Base-by-base conservation (phyloP, 1,140 invertebrate genomes). In the Macrotrachela quadricornifera region DNA sequence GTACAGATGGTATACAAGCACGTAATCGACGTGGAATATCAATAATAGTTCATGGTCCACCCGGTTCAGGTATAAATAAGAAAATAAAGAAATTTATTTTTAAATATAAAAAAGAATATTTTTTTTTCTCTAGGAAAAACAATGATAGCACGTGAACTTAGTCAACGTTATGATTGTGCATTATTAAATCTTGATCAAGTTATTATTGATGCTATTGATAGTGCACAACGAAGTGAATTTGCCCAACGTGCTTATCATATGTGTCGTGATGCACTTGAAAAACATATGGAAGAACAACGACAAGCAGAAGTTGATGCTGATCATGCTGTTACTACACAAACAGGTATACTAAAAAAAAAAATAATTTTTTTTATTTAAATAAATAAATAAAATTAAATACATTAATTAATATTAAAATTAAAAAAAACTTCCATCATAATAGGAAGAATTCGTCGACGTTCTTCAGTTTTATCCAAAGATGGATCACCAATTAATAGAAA, bases 1-100 rank as follows among this genome's bases (percentile, higher is more conserved):
- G 65, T 38, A 59, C 59, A 2, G 69, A 70, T 53, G 69, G 69
- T 13, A 64, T 65, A 57, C 68, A 67, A 46, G 66, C 68, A 10
- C 56, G 66, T 10, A 68, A 69, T 57, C 59, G 68, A 52, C 49
- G 69, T n/a, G 68, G 68, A 2, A 60, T 71, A 21, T 63, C 65
- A 15, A 56, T 69, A 43, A 64, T 70, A 56, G 61, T 71, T n/a
- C 60, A 70, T 57, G 69, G 68, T 30, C 62, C 67, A 37, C 68
- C 68, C 10, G 51, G 65, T 55, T 63, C 66, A 46, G 67, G 67
- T 63, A 52, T 46, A 58, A 51, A 36, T 38, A 17, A 36, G 42
- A 30, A 30, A 30, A n/a, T n/a, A n/a, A n/a, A n/a, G n/a, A n/a
- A n/a, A n/a, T 16, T 57, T 51, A 15, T 57, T 44, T 46, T 57